Evolutionary conservation across 2,888 invertebrate genomes (phyloP).

Genomic region (Trachelus tabidus): DNA sequence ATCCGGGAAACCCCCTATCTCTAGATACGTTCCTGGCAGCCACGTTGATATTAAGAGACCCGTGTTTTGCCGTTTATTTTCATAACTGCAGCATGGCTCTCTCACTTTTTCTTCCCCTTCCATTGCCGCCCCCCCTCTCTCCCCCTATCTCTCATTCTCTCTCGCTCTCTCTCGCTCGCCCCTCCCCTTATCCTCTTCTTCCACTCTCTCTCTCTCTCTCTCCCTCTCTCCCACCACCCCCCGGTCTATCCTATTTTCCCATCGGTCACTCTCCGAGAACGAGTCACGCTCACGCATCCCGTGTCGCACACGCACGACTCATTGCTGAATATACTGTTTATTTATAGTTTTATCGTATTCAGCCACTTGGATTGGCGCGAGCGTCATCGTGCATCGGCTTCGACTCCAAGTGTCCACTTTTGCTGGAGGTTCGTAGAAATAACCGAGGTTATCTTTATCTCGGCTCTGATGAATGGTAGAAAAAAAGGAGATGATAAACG

Average conservation of each 20-base stretch:
- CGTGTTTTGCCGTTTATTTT: slow-evolving; percentile 23
- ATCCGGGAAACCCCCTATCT: slow-evolving; percentile 1
- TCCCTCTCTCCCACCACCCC: background rate
- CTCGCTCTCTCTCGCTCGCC: too few species aligned
- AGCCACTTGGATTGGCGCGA: background rate
- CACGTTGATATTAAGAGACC: slow-evolving; percentile 17
- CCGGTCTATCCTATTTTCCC: background rate
- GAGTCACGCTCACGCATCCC: background rate
- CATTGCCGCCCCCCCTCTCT: slow-evolving; percentile 2
- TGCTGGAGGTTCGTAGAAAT: too few species aligned
- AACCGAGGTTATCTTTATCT: too few species aligned
- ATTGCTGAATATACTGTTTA: background rate
- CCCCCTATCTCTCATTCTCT: background rate
- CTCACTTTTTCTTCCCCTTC: background rate
- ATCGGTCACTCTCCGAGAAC: too few species aligned
- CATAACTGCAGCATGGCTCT: slow-evolving; percentile 14
- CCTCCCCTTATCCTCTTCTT: slow-evolving; percentile 2
- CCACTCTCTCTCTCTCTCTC: background rate
- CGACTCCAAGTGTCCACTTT: too few species aligned
- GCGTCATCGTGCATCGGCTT: background rate
- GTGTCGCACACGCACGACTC: background rate
- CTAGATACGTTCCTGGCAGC: slow-evolving; percentile 14
- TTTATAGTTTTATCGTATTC: slow-evolving; percentile 3
- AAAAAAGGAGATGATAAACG: too few species aligned
- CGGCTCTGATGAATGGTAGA: too few species aligned